A percentile compares a stretch with the other conserved stretches of the same genome.
phyloP scores from a whole-genome alignment of 1,140 invertebrate species.

The Mya arenaria region DNA sequence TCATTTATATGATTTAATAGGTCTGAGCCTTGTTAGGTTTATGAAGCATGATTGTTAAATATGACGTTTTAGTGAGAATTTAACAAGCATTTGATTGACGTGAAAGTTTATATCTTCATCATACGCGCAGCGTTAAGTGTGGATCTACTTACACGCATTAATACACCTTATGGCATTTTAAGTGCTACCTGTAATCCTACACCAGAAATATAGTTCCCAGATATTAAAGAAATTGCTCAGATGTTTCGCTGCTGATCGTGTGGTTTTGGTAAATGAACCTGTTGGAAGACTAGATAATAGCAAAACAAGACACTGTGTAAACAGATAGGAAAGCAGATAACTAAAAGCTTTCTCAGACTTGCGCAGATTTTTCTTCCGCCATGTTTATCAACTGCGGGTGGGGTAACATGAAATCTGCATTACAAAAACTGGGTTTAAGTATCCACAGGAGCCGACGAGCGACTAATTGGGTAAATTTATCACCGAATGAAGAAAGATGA shows the following conservation, averaged over 20 bases:
- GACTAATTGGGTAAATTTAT: not conserved
- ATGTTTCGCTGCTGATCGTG: not conserved
- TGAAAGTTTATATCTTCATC: not conserved
- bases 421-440: not conserved
- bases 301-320: not conserved
- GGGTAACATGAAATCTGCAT: not conserved
- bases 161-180: not conserved
- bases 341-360: not conserved
- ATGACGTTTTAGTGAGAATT: not conserved
- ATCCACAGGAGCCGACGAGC: not conserved
- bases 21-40: not conserved
- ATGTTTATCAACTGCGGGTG: not conserved
- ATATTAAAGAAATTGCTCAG: not conserved
- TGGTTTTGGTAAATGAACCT: not conserved
- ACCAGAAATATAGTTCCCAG: not conserved
- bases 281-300: not conserved
- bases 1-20: not conserved
- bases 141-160: constrained; percentile 4
- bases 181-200: not conserved
- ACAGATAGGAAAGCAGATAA: not conserved
- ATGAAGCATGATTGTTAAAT: not conserved
- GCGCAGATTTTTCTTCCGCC: not conserved
- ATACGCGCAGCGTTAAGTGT: not conserved
- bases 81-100: not conserved
- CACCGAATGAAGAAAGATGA: not conserved